Percentiles rank a stretch among this genome's conserved stretches.
Conservation (phyloP, 2,888 invertebrate species). For the Gymnoscelis rufifasciata region DNA sequence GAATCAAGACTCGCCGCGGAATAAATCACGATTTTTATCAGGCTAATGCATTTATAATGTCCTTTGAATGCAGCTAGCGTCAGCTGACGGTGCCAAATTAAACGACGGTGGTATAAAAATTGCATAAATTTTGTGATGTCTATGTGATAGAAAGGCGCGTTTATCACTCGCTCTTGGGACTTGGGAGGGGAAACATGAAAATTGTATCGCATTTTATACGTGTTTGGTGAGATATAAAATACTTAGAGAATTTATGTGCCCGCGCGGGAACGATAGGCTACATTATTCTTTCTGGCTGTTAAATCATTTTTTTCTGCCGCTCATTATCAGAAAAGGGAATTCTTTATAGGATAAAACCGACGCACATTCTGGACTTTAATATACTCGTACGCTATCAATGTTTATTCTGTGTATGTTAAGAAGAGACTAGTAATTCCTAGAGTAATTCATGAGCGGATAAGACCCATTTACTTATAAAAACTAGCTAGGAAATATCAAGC, state of each 20-base stretch:
- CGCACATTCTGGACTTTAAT: too few species aligned
- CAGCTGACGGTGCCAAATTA: conserved; percentile 25
- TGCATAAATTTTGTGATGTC: conserved; percentile 2
- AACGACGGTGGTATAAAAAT: conserved; percentile 5
- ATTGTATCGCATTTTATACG: not conserved
- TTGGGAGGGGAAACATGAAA: not conserved
- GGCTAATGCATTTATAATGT: conserved; percentile 60
- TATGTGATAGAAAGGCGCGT: not conserved
- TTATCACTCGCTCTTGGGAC: not conserved
- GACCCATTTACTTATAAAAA: too few species aligned
- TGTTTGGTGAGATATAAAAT: not conserved
- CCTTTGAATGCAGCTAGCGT: conserved; percentile 38
- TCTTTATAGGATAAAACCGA: too few species aligned
- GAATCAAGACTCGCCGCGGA: conserved; percentile 18
- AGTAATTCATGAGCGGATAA: too few species aligned
- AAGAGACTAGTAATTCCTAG: too few species aligned
- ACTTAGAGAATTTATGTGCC: not conserved
- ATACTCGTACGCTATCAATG: too few species aligned
- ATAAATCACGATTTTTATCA: conserved; percentile 23
- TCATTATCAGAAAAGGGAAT: too few species aligned
- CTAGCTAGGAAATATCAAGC: too few species aligned
- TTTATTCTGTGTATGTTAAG: too few species aligned
- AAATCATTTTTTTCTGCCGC: too few species aligned
- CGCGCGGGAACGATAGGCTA: not conserved
- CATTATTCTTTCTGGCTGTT: too few species aligned